These are phyloP conservation scores for Champsocephalus esox DNA, from an alignment of 2,797 vertebrate genomes.

Conservation along the genomic window DNA sequence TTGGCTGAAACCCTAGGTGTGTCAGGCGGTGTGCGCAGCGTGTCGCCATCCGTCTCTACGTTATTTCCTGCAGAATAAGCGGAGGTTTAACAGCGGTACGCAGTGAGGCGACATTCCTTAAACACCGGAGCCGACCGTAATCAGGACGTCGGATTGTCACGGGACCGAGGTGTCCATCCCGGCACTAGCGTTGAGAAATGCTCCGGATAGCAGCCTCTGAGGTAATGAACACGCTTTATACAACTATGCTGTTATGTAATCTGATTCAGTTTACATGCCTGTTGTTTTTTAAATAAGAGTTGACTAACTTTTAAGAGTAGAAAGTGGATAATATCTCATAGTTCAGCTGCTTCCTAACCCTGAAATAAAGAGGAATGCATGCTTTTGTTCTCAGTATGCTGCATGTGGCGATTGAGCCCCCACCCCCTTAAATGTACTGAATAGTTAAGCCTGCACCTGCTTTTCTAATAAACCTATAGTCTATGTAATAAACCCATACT, in stretches of 20 bases:
- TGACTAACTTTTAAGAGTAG: conserved; percentile 17
- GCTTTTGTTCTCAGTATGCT: neutral
- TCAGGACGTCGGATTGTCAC: conserved; percentile 20
- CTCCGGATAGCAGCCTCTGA: conserved; percentile 20
- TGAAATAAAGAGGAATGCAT: neutral
- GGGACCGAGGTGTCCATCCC: conserved; percentile 25
- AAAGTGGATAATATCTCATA: neutral
- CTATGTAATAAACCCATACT: conserved; percentile 1
- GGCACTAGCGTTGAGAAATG: conserved; percentile 39
- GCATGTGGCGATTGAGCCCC: neutral
- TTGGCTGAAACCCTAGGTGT: conserved; percentile 79
- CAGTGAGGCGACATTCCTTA: conserved; percentile 19
- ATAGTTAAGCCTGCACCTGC: conserved; percentile 13
- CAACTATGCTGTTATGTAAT: conserved; percentile 11
- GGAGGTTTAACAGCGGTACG: conserved; percentile 41
- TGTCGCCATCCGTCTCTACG: conserved; percentile 30
- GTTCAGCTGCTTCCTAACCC: neutral
- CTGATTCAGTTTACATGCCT: neutral
- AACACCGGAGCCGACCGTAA: conserved; percentile 1
- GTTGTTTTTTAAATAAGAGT: neutral
- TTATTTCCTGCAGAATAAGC: conserved; percentile 58
- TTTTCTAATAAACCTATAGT: conserved; percentile 13
- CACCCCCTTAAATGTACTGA: conserved; percentile 14
- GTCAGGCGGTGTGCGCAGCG: conserved; percentile 61
- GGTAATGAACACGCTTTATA: conserved; percentile 41